phyloP scores from a whole-genome alignment of 1,140 invertebrate species.

The Zaprionus davidi region DNA sequence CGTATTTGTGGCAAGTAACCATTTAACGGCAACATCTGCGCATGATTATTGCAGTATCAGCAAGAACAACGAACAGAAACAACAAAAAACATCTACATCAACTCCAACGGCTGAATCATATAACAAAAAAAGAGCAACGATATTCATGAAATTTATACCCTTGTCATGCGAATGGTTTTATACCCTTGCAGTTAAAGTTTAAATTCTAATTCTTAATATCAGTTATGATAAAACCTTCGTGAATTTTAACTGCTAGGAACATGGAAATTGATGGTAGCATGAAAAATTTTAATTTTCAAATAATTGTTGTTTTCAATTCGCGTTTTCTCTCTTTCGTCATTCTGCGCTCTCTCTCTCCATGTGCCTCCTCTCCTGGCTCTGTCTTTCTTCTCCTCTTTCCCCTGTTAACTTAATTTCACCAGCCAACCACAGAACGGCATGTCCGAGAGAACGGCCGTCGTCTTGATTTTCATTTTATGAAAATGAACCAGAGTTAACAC shows the following conservation, averaged over 20 bases:
- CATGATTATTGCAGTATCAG: conserved; percentile 50
- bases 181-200: background rate
- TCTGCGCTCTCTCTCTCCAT: background rate
- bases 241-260: background rate
- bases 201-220: background rate
- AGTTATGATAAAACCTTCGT: background rate
- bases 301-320: conserved; percentile 5
- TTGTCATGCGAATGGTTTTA: background rate
- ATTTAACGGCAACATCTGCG: conserved; percentile 49
- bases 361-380: background rate
- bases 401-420: conserved; percentile 31
- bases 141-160: background rate
- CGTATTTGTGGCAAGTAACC: conserved; percentile 15
- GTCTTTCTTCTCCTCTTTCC: background rate
- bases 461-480: conserved; percentile 53
- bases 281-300: background rate
- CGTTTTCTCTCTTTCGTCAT: background rate
- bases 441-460: conserved; percentile 18
- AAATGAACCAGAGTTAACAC: background rate
- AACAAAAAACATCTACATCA: background rate
- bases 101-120: background rate
- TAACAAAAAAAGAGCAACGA: background rate
- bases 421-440: conserved; percentile 1
- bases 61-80: conserved; percentile 19
- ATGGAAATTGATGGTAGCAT: background rate